A percentile compares a stretch with the other conserved stretches of the same genome.
Evolutionary conservation across 2,797 vertebrate species (phyloP).

Genomic region (Hydrophis major): DNA sequence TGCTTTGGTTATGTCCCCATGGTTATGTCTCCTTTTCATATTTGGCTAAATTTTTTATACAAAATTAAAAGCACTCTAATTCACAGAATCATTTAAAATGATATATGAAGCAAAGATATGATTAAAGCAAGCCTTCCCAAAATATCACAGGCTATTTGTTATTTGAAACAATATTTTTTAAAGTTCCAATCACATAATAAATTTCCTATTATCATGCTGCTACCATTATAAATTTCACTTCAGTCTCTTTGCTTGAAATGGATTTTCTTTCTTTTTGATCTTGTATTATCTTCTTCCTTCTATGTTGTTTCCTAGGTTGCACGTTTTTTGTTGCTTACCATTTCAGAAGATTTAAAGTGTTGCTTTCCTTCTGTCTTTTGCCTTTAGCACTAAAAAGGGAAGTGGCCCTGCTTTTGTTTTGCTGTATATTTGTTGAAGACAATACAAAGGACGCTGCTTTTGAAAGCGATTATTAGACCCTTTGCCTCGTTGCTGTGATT

Average conservation of each 20-base stretch:
- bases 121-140: background rate
- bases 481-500: background rate
- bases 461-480: background rate
- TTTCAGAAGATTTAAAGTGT: background rate
- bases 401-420: background rate
- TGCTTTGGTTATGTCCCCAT: too few relatives aligned
- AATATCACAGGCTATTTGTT: background rate
- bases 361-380: background rate
- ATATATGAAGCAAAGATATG: background rate
- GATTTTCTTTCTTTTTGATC: too few relatives aligned
- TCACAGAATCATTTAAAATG: background rate
- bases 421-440: background rate
- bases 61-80: background rate
- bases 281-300: background rate
- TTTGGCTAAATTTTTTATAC: background rate
- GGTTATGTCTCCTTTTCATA: background rate
- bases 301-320: background rate
- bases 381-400: too few relatives aligned
- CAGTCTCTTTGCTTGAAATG: background rate
- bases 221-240: background rate
- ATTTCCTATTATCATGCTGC: background rate
- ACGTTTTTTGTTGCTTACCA: background rate
- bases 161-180: background rate
- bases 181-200: background rate
- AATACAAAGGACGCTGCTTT: background rate